Conservation (phyloP, 2,797 vertebrate genomes). For the Carcharodon carcharias region DNA sequence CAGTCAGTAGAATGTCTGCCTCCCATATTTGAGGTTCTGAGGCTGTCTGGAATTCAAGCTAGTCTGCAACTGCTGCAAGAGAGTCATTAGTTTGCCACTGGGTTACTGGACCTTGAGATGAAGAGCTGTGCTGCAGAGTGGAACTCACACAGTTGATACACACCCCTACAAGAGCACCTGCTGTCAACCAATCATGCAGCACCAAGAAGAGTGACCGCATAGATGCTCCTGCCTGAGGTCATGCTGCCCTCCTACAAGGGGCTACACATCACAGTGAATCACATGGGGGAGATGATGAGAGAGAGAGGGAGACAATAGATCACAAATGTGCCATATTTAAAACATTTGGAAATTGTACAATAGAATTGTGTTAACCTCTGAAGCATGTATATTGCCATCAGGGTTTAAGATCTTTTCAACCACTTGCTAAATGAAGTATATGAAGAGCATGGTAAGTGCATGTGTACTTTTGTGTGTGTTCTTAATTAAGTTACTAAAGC, state of each 20-base stretch:
- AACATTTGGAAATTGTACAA: background rate
- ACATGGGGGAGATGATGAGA: background rate
- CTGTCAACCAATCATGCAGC: constrained; percentile 5
- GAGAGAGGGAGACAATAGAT: background rate
- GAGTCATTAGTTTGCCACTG: background rate
- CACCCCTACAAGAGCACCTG: constrained; percentile 4
- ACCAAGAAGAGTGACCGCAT: background rate
- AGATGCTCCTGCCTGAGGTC: background rate
- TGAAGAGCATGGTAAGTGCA: background rate
- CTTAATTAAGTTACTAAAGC: constrained; percentile 23
- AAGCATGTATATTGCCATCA: background rate
- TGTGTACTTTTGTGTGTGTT: background rate
- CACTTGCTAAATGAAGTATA: background rate
- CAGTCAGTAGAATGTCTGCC: background rate
- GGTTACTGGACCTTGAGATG: constrained; percentile 14
- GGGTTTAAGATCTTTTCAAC: background rate
- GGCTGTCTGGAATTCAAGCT: background rate
- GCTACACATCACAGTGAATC: background rate
- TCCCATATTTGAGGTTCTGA: background rate
- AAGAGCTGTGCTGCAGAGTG: background rate
- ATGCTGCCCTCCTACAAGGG: background rate
- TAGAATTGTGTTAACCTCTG: background rate
- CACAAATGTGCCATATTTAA: background rate
- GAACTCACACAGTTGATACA: background rate
- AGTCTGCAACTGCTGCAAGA: background rate